phyloP scores from a whole-genome alignment of 2,888 invertebrate species.

The Dicranocentrus wangi region DNA sequence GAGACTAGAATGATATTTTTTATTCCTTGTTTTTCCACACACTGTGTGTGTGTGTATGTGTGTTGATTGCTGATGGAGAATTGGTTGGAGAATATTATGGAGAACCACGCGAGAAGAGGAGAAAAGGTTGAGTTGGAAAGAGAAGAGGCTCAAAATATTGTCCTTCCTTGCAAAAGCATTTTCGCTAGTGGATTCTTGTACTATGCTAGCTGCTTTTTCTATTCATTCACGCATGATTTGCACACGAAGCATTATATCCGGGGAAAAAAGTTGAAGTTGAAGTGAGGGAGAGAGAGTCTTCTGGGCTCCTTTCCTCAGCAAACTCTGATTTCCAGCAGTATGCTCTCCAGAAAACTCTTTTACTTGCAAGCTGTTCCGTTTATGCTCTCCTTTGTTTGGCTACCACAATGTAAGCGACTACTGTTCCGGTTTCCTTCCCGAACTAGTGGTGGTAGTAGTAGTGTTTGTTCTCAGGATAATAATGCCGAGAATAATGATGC shows the following conservation, averaged over 20 bases:
- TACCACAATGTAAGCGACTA: neutral
- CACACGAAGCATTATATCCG: too few species aligned
- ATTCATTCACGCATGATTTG: slow-evolving; percentile 61
- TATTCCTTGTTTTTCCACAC: slow-evolving; percentile 3
- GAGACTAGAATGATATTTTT: neutral
- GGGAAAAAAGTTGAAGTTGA: neutral
- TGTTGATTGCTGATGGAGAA: slow-evolving; percentile 33
- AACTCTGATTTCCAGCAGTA: slow-evolving; percentile 19
- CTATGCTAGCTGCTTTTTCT: neutral
- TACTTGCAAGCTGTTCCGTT: slow-evolving; percentile 59
- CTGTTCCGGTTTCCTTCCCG: slow-evolving; percentile 15
- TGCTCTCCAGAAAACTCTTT: slow-evolving; percentile 41
- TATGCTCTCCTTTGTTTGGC: neutral
- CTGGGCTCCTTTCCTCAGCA: neutral
- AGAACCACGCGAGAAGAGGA: neutral
- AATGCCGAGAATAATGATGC: neutral
- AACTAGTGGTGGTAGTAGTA: neutral
- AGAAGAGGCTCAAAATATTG: neutral
- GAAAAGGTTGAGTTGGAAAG: neutral
- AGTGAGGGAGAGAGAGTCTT: neutral
- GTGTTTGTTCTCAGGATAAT: neutral
- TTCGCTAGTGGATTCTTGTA: too few species aligned
- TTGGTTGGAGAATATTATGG: neutral
- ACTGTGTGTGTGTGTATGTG: too few species aligned
- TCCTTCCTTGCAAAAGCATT: too few species aligned